These are phyloP conservation scores for Anthopleura sola DNA, from an alignment of 64 coral and sea anemone genomes.

Conservation along the genomic window DNA sequence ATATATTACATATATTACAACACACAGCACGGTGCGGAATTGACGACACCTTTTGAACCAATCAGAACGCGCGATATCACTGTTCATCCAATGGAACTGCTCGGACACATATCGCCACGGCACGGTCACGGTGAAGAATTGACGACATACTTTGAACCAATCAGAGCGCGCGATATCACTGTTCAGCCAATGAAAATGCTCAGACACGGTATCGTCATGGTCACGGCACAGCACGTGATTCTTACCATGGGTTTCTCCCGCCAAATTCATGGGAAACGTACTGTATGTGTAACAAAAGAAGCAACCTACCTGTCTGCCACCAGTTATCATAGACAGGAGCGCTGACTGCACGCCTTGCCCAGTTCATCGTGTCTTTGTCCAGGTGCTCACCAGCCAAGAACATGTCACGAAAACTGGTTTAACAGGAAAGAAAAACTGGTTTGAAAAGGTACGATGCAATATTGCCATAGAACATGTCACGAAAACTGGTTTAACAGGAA, in stretches of 20 bases:
- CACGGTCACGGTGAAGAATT: too few species aligned
- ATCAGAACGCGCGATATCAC: too few species aligned
- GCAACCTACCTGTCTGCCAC: slow-evolving; percentile 91
- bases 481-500: slow-evolving; percentile 57
- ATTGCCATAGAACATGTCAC: slow-evolving; percentile 50
- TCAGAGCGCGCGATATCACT: background rate
- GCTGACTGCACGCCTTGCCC: slow-evolving; percentile 73
- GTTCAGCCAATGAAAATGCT: background rate
- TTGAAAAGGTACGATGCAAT: background rate
- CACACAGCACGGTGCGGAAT: too few species aligned
- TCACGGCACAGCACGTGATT: too few species aligned
- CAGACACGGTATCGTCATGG: too few species aligned
- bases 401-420: slow-evolving; percentile 81
- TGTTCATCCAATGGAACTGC: too few species aligned
- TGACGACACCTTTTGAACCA: too few species aligned
- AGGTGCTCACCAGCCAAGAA: slow-evolving; percentile 95
- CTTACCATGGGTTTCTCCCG: too few species aligned
- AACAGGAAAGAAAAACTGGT: background rate
- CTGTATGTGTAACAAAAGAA: too few species aligned
- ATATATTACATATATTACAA: too few species aligned
- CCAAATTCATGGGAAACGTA: too few species aligned
- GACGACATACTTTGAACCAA: background rate
- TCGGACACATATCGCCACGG: too few species aligned
- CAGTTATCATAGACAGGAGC: slow-evolving; percentile 95
- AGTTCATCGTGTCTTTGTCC: slow-evolving; percentile 90